phyloP scores from a whole-genome alignment of 2,888 invertebrate species.

The Drosophila ustulata region DNA sequence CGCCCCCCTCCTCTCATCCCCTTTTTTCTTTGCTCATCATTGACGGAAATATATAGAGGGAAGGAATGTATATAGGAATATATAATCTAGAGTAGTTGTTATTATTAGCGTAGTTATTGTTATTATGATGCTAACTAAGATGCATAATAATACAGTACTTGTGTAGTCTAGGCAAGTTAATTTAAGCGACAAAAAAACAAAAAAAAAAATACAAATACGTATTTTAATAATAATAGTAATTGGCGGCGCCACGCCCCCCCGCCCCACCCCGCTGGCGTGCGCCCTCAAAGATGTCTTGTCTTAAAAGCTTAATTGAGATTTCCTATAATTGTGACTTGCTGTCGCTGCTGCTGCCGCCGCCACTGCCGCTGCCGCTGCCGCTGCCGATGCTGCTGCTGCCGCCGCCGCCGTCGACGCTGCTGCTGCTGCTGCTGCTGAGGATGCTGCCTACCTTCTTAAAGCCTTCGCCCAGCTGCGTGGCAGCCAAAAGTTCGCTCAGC shows the following conservation, averaged over 20 bases:
- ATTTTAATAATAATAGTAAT: constrained; percentile 15
- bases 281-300: too few relatives aligned
- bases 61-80: constrained; percentile 10
- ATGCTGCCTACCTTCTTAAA: constrained; percentile 72
- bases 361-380: constrained; percentile 28
- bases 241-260: neutral
- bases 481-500: constrained; percentile 71
- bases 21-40: neutral
- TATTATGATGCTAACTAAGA: too few relatives aligned
- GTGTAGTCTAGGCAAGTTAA: neutral
- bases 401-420: neutral
- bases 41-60: constrained; percentile 4
- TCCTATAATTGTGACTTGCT: constrained; percentile 73
- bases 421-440: constrained; percentile 12
- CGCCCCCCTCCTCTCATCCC: neutral
- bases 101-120: too few relatives aligned
- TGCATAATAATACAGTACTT: too few relatives aligned
- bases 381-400: constrained; percentile 6
- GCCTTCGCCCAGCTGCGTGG: constrained; percentile 68
- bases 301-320: constrained; percentile 68
- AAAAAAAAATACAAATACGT: constrained; percentile 1
- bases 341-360: constrained; percentile 32
- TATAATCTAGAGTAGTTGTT: constrained; percentile 27
- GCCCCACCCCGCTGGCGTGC: too few relatives aligned
- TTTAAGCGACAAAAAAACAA: constrained; percentile 32